These are phyloP conservation scores for Sebastes reedi DNA, from an alignment of 2,797 vertebrate genomes.

Conservation along the genomic window DNA sequence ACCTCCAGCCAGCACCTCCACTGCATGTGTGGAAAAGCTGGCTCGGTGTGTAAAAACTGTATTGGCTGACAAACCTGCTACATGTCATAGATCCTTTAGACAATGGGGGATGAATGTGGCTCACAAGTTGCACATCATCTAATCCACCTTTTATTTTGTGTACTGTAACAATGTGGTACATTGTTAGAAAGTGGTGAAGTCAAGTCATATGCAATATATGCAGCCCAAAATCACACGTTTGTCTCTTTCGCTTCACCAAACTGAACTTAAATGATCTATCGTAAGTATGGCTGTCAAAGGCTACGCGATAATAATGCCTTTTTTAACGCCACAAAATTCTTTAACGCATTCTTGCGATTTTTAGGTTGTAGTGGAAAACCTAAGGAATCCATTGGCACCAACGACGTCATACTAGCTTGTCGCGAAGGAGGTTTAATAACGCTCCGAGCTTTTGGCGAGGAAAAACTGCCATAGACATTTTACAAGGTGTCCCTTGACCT, in stretches of 20 bases:
- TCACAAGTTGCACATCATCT: background rate
- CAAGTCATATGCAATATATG: background rate
- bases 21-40: background rate
- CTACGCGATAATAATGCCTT: too few species aligned
- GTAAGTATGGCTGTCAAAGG: background rate
- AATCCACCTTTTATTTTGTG: background rate
- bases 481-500: too few species aligned
- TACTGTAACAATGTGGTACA: background rate
- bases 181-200: background rate
- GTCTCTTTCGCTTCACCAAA: background rate
- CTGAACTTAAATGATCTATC: background rate
- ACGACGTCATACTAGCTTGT: too few species aligned
- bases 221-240: background rate
- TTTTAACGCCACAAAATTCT: background rate
- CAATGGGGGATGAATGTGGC: background rate
- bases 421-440: too few species aligned
- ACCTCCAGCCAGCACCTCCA: background rate
- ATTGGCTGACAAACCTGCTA: background rate
- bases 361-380: too few species aligned
- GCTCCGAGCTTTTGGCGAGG: too few species aligned
- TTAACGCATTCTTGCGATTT: too few species aligned
- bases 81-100: background rate
- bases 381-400: too few species aligned
- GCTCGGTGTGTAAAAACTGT: background rate
- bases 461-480: fast-evolving